A percentile compares a stretch with the other conserved stretches of the same genome.
Conservation (phyloP, 1,140 invertebrate genomes). For the Mylabris phalerata region DNA sequence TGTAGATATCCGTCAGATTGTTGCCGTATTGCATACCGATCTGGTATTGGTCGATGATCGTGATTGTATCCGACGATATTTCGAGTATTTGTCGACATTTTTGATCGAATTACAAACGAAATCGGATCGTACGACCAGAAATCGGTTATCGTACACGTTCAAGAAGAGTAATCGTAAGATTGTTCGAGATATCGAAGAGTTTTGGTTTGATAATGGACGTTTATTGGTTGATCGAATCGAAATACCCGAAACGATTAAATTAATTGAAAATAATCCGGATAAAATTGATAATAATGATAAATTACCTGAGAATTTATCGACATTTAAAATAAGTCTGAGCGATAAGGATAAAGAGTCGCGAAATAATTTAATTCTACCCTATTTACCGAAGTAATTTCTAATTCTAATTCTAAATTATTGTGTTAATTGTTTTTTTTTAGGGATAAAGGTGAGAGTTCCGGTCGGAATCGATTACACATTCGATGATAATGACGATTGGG, state of each 20-base stretch:
- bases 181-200: constrained; percentile 43
- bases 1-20: no score
- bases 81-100: constrained; percentile 45
- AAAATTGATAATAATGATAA: constrained; percentile 34
- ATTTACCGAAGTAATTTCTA: constrained; percentile 38
- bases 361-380: constrained; percentile 49
- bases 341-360: constrained; percentile 49
- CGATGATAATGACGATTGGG: constrained; percentile 54
- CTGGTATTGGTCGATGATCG: no score
- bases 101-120: constrained; percentile 33
- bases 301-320: constrained; percentile 45
- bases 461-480: constrained; percentile 50
- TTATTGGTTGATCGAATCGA: constrained; percentile 41
- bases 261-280: constrained; percentile 33
- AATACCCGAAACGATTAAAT: constrained; percentile 38
- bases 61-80: constrained; percentile 29
- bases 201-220: constrained; percentile 40
- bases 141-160: constrained; percentile 43
- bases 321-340: constrained; percentile 52
- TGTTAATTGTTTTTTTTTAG: constrained; percentile 15
- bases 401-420: neutral
- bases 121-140: constrained; percentile 18
- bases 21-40: no score
- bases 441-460: constrained; percentile 20
- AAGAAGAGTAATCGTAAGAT: constrained; percentile 44